Percentiles rank a stretch among this genome's conserved stretches.
These are phyloP conservation scores for Liasis olivaceus DNA, from an alignment of 2,797 vertebrate genomes.

Conservation along the genomic window DNA sequence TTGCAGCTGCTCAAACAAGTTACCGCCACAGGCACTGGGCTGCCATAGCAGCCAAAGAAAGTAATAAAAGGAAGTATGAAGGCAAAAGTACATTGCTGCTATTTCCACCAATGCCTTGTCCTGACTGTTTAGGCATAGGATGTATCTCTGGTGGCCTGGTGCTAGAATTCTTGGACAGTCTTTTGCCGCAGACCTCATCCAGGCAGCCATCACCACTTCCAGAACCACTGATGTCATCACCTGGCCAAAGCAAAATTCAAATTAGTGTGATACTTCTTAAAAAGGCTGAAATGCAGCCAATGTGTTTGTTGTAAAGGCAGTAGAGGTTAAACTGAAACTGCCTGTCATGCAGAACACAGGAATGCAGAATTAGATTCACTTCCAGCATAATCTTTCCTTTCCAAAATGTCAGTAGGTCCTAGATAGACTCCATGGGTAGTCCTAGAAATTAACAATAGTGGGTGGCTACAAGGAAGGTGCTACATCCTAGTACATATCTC, in stretches of 20 bases:
- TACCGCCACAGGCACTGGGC: slow-evolving; percentile 71
- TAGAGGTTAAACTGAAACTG: background rate
- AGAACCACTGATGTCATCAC: slow-evolving; percentile 79
- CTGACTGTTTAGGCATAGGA: slow-evolving; percentile 73
- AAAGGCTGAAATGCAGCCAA: background rate
- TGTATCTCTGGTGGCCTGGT: slow-evolving; percentile 72
- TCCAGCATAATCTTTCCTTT: background rate
- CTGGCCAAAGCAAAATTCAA: slow-evolving; percentile 41
- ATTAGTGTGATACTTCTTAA: background rate
- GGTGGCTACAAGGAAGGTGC: background rate
- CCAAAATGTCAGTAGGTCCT: background rate
- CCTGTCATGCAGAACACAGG: background rate
- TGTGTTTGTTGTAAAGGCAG: background rate
- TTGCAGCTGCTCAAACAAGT: slow-evolving; percentile 61
- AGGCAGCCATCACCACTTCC: slow-evolving; percentile 78
- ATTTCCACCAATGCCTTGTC: slow-evolving; percentile 61
- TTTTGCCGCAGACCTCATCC: slow-evolving; percentile 70
- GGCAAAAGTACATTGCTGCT: slow-evolving; percentile 57
- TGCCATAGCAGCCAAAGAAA: slow-evolving; percentile 57
- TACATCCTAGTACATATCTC: background rate
- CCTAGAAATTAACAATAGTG: background rate
- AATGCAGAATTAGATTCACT: background rate
- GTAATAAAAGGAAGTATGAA: slow-evolving; percentile 57
- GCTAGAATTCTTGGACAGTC: slow-evolving; percentile 67
- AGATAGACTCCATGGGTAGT: background rate